Conservation (phyloP, 53 echinoderm and acorn worm species). For the Hippasteria phrygiana region DNA sequence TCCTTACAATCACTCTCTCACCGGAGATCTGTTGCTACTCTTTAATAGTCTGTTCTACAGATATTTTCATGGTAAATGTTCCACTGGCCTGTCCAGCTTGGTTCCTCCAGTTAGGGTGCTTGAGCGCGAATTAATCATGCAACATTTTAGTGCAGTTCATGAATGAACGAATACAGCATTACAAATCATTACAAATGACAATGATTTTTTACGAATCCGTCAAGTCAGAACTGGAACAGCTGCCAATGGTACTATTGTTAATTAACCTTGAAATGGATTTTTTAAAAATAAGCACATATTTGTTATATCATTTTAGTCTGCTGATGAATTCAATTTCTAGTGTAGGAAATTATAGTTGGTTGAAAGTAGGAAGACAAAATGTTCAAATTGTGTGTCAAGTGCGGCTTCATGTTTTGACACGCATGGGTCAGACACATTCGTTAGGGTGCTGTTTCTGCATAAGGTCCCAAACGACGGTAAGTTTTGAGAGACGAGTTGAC, state of each 20-base stretch:
- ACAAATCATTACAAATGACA: too few species aligned
- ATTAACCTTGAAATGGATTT: not conserved
- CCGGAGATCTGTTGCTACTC: too few species aligned
- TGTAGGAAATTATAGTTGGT: not conserved
- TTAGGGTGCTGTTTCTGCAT: constrained; percentile 28
- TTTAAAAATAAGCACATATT: not conserved
- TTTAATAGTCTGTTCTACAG: too few species aligned
- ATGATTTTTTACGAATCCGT: too few species aligned
- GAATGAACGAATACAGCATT: too few species aligned
- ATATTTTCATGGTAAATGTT: too few species aligned
- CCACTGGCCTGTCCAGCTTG: too few species aligned
- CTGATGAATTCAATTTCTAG: not conserved
- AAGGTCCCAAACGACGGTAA: constrained; percentile 1
- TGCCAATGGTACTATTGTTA: not conserved
- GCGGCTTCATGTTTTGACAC: not conserved
- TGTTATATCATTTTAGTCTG: not conserved
- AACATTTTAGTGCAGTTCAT: too few species aligned
- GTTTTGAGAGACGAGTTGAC: not conserved
- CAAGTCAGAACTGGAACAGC: not conserved
- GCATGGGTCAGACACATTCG: constrained; percentile 49
- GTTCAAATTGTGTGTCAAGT: not conserved
- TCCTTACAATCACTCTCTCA: too few species aligned
- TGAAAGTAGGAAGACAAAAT: not conserved
- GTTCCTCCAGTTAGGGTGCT: too few species aligned
- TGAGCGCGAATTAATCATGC: too few species aligned